phyloP scores from a whole-genome alignment of 1,140 invertebrate species.

The Plodia interpunctella region DNA sequence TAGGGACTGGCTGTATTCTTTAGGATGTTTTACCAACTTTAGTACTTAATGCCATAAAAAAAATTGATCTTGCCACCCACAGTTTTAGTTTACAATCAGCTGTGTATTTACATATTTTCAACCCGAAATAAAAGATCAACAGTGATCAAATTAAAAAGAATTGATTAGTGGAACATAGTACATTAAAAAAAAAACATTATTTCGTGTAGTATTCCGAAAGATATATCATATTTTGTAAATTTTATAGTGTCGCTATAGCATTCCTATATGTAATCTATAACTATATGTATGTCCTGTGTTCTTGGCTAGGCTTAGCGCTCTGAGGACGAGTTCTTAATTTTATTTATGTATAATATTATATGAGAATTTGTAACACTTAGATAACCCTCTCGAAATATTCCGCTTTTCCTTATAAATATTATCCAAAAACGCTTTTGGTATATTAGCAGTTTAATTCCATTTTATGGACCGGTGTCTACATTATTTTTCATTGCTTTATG shows the following conservation, averaged over 20 bases:
- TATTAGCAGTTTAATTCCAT: background rate
- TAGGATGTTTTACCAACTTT: too few relatives aligned
- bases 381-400: slow-evolving; percentile 6
- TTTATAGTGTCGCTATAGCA: slow-evolving; percentile 75
- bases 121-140: slow-evolving; percentile 22
- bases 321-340: slow-evolving; percentile 56
- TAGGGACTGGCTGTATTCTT: too few relatives aligned
- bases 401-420: slow-evolving; percentile 9
- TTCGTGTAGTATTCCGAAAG: slow-evolving; percentile 72
- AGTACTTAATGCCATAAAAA: too few relatives aligned
- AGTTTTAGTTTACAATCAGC: background rate
- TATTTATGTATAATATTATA: slow-evolving; percentile 52
- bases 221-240: slow-evolving; percentile 77
- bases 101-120: background rate
- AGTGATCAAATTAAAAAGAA: slow-evolving; percentile 69
- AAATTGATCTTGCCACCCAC: too few relatives aligned
- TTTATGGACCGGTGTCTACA: background rate
- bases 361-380: slow-evolving; percentile 34
- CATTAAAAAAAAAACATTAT: slow-evolving; percentile 56
- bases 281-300: slow-evolving; percentile 48
- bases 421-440: slow-evolving; percentile 1
- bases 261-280: slow-evolving; percentile 60
- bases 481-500: background rate
- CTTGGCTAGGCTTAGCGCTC: slow-evolving; percentile 70
- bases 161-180: slow-evolving; percentile 68